Percentiles rank a stretch among this genome's conserved stretches.
Conservation (phyloP, 2,797 vertebrate genomes). For the Danionella dracula region DNA sequence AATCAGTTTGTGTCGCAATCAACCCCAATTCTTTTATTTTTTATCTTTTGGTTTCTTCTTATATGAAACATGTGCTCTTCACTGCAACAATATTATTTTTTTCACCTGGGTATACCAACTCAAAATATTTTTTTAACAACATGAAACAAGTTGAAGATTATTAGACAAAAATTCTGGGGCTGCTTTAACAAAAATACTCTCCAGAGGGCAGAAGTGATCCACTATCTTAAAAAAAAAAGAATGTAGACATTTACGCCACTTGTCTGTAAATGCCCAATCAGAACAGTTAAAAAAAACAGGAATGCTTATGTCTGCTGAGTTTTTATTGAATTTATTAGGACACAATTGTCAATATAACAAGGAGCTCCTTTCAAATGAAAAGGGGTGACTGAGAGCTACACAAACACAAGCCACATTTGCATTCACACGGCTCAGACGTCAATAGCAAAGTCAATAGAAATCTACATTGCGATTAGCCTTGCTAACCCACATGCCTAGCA, state of each 20-base stretch:
- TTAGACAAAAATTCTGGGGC: too few species aligned
- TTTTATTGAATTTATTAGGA: neutral
- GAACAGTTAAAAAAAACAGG: neutral
- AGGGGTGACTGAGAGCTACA: neutral
- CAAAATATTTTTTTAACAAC: too few species aligned
- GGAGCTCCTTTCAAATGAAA: neutral
- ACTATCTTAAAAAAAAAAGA: slow-evolving; percentile 3
- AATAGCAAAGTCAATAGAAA: slow-evolving; percentile 22
- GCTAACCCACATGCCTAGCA: slow-evolving; percentile 6
- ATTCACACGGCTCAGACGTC: slow-evolving; percentile 1
- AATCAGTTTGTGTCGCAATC: too few species aligned
- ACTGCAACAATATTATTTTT: too few species aligned
- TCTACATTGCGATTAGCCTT: slow-evolving; percentile 24
- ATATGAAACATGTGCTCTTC: too few species aligned
- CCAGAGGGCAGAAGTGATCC: slow-evolving; percentile 37
- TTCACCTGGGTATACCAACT: too few species aligned
- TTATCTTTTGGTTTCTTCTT: too few species aligned
- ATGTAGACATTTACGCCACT: neutral
- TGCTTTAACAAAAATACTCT: neutral
- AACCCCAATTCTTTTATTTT: too few species aligned
- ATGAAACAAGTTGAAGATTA: too few species aligned
- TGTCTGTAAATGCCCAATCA: neutral
- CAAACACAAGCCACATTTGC: slow-evolving; percentile 4
- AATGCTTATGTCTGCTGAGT: neutral
- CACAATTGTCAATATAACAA: neutral